phyloP scores from a whole-genome alignment of 23 tunicate genomes.

The Trididemnum clinides region DNA sequence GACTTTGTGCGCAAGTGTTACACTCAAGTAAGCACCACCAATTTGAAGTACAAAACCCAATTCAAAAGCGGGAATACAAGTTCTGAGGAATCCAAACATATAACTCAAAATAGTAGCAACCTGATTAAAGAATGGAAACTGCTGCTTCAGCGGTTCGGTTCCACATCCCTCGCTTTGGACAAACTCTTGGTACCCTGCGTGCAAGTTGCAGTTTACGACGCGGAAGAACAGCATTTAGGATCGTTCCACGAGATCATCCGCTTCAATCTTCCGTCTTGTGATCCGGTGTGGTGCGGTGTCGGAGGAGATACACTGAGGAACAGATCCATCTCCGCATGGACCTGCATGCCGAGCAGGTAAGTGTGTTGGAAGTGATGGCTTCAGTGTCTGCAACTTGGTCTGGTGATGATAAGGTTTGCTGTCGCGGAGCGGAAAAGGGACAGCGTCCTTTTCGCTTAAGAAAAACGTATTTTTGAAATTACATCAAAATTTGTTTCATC shows the following conservation, averaged over 20 bases:
- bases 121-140: background rate
- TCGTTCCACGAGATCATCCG: conserved; percentile 62
- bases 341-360: conserved; percentile 61
- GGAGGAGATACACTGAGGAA: conserved; percentile 31
- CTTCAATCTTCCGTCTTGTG: conserved; percentile 59
- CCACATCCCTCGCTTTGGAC: background rate
- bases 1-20: background rate
- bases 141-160: background rate
- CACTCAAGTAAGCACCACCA: background rate
- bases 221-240: conserved; percentile 42
- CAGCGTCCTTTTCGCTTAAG: no score
- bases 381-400: no score
- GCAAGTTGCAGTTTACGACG: conserved; percentile 71
- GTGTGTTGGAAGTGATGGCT: no score
- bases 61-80: no score
- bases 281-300: conserved; percentile 64
- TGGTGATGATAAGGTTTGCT: no score
- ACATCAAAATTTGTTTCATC: no score
- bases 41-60: background rate
- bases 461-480: no score
- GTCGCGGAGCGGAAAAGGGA: no score
- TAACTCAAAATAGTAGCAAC: no score
- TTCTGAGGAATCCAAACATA: no score
- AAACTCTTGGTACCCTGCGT: conserved; percentile 42
- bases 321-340: conserved; percentile 58